Conservation (phyloP, 2,113 vertebrate genomes). For the Pygathrix nemaeus region DNA sequence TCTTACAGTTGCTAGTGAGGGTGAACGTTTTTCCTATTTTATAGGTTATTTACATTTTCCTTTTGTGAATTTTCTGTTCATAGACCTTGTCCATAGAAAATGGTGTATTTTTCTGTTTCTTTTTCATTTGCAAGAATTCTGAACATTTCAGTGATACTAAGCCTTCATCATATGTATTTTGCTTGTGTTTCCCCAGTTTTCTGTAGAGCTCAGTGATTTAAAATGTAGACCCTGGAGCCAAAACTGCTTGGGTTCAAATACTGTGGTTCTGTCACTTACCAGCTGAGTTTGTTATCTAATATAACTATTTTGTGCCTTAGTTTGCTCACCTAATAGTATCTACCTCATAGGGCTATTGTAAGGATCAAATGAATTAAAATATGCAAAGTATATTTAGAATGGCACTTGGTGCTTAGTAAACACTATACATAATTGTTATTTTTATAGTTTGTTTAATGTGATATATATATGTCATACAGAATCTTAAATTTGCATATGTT, state of each 20-base stretch:
- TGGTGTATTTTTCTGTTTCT: slow-evolving; percentile 23
- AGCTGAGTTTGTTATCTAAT: background rate
- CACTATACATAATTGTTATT: background rate
- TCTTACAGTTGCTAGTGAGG: background rate
- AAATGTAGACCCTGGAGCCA: background rate
- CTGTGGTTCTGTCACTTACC: background rate
- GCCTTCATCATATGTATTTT: background rate
- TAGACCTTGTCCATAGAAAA: background rate
- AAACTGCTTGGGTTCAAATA: slow-evolving; percentile 11
- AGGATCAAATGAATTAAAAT: slow-evolving; percentile 32
- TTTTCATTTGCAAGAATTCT: slow-evolving; percentile 38
- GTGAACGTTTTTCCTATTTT: slow-evolving; percentile 46
- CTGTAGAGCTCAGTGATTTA: slow-evolving; percentile 9
- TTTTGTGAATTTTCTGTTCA: slow-evolving; percentile 15
- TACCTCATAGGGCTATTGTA: background rate
- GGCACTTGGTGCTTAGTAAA: slow-evolving; percentile 25
- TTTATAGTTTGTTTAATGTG: slow-evolving; percentile 20
- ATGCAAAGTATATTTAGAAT: background rate
- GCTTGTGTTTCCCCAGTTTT: slow-evolving; percentile 18
- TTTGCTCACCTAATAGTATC: slow-evolving; percentile 17
- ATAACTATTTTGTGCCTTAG: background rate
- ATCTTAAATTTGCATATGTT: slow-evolving; percentile 30
- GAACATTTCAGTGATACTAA: background rate
- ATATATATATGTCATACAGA: background rate
- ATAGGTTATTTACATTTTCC: slow-evolving; percentile 31